phyloP scores from a whole-genome alignment of 2,797 vertebrate species.

The Chelon auratus region DNA sequence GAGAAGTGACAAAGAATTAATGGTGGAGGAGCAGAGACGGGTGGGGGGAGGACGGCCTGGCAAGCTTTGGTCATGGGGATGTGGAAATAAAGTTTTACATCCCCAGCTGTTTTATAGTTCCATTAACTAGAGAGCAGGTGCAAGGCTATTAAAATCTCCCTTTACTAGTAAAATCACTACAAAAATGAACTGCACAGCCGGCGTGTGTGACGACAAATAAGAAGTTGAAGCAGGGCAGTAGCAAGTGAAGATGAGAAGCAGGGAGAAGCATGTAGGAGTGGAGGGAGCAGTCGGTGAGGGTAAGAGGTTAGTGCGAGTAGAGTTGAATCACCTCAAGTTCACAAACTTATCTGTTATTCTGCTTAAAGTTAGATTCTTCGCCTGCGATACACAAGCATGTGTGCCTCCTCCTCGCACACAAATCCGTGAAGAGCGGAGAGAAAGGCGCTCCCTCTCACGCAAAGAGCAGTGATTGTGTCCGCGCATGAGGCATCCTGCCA shows the following conservation, averaged over 20 bases:
- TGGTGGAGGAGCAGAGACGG: slow-evolving; percentile 17
- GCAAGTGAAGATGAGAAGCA: slow-evolving; percentile 51
- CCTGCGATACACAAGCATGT: slow-evolving; percentile 28
- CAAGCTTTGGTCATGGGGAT: slow-evolving; percentile 71
- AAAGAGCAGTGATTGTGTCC: slow-evolving; percentile 76
- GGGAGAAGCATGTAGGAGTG: slow-evolving; percentile 19
- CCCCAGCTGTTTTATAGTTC: slow-evolving; percentile 79
- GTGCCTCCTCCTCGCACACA: slow-evolving; percentile 25
- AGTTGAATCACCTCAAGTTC: slow-evolving; percentile 52
- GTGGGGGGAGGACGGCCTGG: slow-evolving; percentile 56
- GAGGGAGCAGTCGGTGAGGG: slow-evolving; percentile 32
- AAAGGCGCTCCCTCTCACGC: slow-evolving; percentile 73
- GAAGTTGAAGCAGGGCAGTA: slow-evolving; percentile 56
- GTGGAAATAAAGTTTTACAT: slow-evolving; percentile 82
- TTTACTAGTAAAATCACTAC: slow-evolving; percentile 69
- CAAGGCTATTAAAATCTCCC: slow-evolving; percentile 72
- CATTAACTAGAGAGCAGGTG: slow-evolving; percentile 84
- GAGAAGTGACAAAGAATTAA: slow-evolving; percentile 65
- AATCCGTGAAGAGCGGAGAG: slow-evolving; percentile 41
- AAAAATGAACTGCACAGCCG: slow-evolving; percentile 52
- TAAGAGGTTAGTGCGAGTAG: slow-evolving; percentile 40
- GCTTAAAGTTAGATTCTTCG: slow-evolving; percentile 19
- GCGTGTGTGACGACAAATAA: slow-evolving; percentile 45
- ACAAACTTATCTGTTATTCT: slow-evolving; percentile 27
- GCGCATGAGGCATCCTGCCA: slow-evolving; percentile 73